A percentile compares a stretch with the other conserved stretches of the same genome.
These are phyloP conservation scores for Helostoma temminkii DNA, from an alignment of 2,797 vertebrate genomes.

Conservation along the genomic window DNA sequence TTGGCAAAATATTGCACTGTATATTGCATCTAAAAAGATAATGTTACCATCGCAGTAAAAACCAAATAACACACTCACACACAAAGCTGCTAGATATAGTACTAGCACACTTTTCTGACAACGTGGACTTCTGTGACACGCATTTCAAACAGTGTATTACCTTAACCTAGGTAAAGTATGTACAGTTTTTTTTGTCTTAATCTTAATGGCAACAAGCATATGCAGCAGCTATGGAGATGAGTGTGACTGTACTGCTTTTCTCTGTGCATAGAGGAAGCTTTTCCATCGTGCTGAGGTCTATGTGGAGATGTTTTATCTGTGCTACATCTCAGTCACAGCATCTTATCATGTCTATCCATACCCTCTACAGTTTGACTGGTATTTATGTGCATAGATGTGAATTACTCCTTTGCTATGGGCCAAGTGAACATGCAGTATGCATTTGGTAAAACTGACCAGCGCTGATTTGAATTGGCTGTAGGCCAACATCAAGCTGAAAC, in stretches of 20 bases:
- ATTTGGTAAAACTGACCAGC: constrained; percentile 40
- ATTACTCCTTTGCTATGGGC: constrained; percentile 67
- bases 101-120: too few species aligned
- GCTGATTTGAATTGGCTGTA: constrained; percentile 50
- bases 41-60: too few species aligned
- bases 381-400: constrained; percentile 69
- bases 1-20: too few species aligned
- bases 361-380: constrained; percentile 68
- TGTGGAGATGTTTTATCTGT: constrained; percentile 68
- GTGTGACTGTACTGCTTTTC: constrained; percentile 52
- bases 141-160: too few species aligned
- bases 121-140: too few species aligned
- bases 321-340: constrained; percentile 70
- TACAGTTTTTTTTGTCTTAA: constrained; percentile 10
- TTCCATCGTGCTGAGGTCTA: constrained; percentile 62
- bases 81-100: too few species aligned
- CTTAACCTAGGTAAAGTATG: constrained; percentile 25
- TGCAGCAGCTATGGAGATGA: constrained; percentile 52
- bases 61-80: too few species aligned
- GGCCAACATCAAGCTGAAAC: constrained; percentile 49
- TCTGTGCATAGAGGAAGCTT: constrained; percentile 37
- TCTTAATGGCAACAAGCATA: constrained; percentile 16
- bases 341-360: constrained; percentile 65
- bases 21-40: too few species aligned
- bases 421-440: constrained; percentile 61